Conservation (phyloP, 2,113 vertebrate species). For the Turdus rufiventris region DNA sequence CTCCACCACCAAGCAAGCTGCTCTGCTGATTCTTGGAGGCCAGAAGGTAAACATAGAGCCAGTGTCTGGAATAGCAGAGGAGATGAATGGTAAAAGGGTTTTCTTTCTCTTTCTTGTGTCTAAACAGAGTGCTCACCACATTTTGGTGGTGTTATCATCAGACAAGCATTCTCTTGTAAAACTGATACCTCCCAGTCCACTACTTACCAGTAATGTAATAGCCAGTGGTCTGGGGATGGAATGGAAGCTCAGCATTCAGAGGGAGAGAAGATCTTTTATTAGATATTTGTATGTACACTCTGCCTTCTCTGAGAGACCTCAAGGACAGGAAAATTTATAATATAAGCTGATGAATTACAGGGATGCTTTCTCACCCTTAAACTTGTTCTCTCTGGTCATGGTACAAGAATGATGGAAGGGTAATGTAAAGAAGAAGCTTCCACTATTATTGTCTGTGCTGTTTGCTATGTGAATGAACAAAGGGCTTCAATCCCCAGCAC, state of each 20-base stretch:
- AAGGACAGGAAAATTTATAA: not conserved
- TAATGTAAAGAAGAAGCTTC: not conserved
- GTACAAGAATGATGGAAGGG: not conserved
- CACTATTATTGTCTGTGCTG: not conserved
- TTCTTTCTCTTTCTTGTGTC: not conserved
- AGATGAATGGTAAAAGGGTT: not conserved
- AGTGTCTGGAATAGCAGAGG: not conserved
- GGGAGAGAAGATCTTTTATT: constrained; percentile 6
- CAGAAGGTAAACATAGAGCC: not conserved
- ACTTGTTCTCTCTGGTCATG: not conserved
- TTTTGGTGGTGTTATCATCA: constrained; percentile 22
- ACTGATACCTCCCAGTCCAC: not conserved
- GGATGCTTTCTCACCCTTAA: not conserved
- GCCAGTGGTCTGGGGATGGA: constrained; percentile 39
- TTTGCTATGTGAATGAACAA: constrained; percentile 8
- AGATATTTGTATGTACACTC: not conserved
- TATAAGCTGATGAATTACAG: not conserved
- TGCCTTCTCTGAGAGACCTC: not conserved
- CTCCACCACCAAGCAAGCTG: not conserved
- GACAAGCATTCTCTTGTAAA: constrained; percentile 37
- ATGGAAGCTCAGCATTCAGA: not conserved
- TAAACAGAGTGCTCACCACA: not conserved
- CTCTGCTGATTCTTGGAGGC: not conserved
- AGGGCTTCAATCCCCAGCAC: not conserved
- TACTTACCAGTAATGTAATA: constrained; percentile 30